Conservation (phyloP, 2,113 vertebrate species). For the Grammomys surdaster region DNA sequence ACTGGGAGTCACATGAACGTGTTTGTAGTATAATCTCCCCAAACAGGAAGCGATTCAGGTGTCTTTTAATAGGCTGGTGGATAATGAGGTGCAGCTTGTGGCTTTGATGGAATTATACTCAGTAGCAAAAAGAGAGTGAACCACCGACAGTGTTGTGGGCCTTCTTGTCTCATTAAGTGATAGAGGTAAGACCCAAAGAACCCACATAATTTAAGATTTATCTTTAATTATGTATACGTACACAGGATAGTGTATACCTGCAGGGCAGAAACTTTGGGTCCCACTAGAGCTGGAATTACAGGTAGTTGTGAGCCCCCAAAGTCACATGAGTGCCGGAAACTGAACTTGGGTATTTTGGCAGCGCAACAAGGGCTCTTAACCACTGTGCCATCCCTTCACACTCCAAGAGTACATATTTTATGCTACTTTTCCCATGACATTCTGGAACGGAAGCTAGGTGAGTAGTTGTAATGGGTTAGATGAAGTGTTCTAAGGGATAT, state of each 20-base stretch:
- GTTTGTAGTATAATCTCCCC: neutral
- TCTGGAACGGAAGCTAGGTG: neutral
- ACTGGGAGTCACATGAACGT: neutral
- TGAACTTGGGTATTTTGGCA: neutral
- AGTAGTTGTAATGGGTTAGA: neutral
- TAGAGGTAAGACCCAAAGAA: neutral
- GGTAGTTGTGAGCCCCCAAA: neutral
- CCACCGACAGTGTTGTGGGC: neutral
- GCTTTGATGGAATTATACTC: neutral
- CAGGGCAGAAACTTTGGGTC: neutral
- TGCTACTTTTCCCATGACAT: neutral
- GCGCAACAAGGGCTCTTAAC: neutral
- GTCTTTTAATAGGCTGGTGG: neutral
- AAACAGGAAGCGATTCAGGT: neutral
- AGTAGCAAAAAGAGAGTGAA: neutral
- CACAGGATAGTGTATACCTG: neutral
- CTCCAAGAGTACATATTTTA: neutral
- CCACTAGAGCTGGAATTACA: neutral
- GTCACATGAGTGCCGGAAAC: neutral
- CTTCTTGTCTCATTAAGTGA: neutral
- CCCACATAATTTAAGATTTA: neutral
- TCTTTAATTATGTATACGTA: neutral
- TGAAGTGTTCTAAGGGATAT: neutral
- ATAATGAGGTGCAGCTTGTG: too few species aligned
- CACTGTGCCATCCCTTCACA: neutral